Percentiles rank a stretch among this genome's conserved stretches.
Conservation (phyloP, 2,113 vertebrate species). For the Triplophysa dalaica region DNA sequence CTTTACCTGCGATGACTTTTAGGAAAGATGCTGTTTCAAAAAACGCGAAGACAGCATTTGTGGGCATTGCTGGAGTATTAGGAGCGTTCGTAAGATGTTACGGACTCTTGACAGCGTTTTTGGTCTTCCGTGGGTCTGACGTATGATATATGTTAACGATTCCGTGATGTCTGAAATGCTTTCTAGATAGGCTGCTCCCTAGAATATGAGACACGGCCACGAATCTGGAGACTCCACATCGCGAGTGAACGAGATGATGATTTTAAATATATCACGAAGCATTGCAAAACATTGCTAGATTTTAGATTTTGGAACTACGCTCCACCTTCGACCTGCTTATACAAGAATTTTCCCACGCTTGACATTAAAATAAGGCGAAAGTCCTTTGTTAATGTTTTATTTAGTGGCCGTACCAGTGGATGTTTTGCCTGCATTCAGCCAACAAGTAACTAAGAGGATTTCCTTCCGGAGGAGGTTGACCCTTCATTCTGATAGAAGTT, state of each 20-base stretch:
- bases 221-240: background rate
- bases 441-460: constrained; percentile 1
- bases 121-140: background rate
- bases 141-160: background rate
- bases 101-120: background rate
- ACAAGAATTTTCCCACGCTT: constrained; percentile 23
- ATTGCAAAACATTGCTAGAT: background rate
- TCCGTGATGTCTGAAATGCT: background rate
- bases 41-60: background rate
- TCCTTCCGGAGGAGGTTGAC: constrained; percentile 31
- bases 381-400: background rate
- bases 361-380: background rate
- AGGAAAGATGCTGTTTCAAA: constrained; percentile 51
- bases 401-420: background rate
- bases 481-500: constrained; percentile 13
- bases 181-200: background rate
- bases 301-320: background rate
- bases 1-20: constrained; percentile 56
- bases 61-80: background rate
- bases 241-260: background rate
- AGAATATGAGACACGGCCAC: background rate
- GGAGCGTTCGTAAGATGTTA: background rate
- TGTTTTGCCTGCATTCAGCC: constrained; percentile 1
- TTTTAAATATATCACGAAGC: background rate
- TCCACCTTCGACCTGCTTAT: background rate